These are phyloP conservation scores for Drosophila multiciliata DNA, from an alignment of 2,888 invertebrate genomes.

Conservation along the genomic window DNA sequence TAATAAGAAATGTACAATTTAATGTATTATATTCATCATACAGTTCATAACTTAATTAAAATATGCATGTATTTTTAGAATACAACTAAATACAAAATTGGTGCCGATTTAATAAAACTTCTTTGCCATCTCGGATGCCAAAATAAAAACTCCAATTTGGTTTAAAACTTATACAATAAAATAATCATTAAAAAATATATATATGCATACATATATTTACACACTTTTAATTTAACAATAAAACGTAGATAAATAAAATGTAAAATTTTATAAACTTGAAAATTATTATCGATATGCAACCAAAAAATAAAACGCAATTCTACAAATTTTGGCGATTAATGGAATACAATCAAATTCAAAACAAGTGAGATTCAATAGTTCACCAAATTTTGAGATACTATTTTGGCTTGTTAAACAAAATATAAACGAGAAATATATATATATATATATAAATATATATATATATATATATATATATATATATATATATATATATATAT, in stretches of 20 bases:
- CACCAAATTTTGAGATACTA: slow-evolving; percentile 28
- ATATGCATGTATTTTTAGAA: slow-evolving; percentile 26
- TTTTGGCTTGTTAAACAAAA: slow-evolving; percentile 35
- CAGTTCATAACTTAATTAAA: slow-evolving; percentile 52
- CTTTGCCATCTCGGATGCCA: slow-evolving; percentile 70
- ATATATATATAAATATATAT: neutral
- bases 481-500: slow-evolving; percentile 13
- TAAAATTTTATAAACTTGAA: slow-evolving; percentile 50
- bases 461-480: slow-evolving; percentile 13
- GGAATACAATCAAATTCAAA: slow-evolving; percentile 40
- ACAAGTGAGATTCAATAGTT: slow-evolving; percentile 53
- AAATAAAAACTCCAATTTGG: slow-evolving; percentile 63
- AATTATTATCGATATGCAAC: slow-evolving; percentile 46
- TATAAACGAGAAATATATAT: slow-evolving; percentile 15
- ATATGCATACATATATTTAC: slow-evolving; percentile 65
- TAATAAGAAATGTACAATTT: slow-evolving; percentile 63
- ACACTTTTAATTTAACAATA: slow-evolving; percentile 66
- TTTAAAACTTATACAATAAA: slow-evolving; percentile 60
- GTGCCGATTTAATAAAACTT: slow-evolving; percentile 11
- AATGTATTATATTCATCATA: slow-evolving; percentile 54
- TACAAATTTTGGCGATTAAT: slow-evolving; percentile 55
- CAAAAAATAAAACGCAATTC: slow-evolving; percentile 61
- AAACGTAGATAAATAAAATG: slow-evolving; percentile 65
- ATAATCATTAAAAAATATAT: slow-evolving; percentile 41
- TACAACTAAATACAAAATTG: slow-evolving; percentile 49